Evolutionary conservation across 2,113 vertebrate genomes (phyloP).

Genomic region (Miniopterus natalensis): DNA sequence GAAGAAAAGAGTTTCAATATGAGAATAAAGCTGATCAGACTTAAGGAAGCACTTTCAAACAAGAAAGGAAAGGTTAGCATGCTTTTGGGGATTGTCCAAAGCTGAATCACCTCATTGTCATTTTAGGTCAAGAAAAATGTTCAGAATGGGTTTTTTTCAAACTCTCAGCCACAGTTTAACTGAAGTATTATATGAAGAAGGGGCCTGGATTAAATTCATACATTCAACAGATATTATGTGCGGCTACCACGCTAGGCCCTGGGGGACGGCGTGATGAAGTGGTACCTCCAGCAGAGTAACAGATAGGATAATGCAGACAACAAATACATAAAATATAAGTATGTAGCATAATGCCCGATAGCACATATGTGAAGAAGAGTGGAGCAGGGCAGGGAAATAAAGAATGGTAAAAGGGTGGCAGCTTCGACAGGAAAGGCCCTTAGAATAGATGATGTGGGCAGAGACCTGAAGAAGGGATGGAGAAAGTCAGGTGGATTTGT

Average conservation of each 20-base stretch:
- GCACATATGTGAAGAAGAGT: background rate
- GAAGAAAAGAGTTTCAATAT: background rate
- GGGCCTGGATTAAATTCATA: background rate
- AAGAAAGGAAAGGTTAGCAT: background rate
- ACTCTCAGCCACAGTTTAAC: background rate
- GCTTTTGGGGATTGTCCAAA: background rate
- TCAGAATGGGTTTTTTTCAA: constrained; percentile 1
- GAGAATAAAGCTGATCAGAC: constrained; percentile 6
- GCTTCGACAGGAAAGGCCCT: background rate
- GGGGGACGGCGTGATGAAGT: background rate
- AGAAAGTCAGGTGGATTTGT: background rate
- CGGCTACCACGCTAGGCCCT: background rate
- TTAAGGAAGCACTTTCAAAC: background rate
- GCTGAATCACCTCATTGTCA: background rate
- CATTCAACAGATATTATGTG: background rate
- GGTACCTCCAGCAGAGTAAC: background rate
- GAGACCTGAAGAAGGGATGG: background rate
- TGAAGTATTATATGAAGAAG: background rate
- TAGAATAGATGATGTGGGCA: background rate
- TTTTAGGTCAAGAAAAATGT: constrained; percentile 35
- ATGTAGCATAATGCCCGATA: background rate
- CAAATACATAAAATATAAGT: background rate
- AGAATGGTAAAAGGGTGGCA: background rate
- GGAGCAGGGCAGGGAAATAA: background rate
- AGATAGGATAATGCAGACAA: background rate